phyloP scores from a whole-genome alignment of 2,888 invertebrate genomes.

The Yponomeuta sedellus region DNA sequence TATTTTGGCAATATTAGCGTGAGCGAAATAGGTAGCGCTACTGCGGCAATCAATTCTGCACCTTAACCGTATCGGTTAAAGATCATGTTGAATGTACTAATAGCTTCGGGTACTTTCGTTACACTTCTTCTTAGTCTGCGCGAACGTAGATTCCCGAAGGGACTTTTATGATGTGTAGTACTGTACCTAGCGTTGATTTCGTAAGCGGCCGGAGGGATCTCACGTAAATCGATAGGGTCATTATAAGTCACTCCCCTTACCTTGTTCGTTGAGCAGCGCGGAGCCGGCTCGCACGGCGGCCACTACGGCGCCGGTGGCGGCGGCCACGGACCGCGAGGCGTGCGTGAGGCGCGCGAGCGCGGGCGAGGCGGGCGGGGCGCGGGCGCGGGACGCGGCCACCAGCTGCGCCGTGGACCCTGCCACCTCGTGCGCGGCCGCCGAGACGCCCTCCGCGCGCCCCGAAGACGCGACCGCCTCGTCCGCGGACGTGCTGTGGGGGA shows the following conservation, averaged over 20 bases:
- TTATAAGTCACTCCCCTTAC: constrained; percentile 43
- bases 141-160: too few relatives aligned
- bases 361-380: constrained; percentile 89
- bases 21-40: too few relatives aligned
- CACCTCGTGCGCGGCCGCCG: constrained; percentile 97
- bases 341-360: constrained; percentile 86
- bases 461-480: constrained; percentile 91
- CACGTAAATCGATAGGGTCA: too few relatives aligned
- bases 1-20: too few relatives aligned
- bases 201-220: too few relatives aligned
- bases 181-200: too few relatives aligned
- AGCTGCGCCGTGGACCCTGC: constrained; percentile 97
- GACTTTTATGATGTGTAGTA: too few relatives aligned
- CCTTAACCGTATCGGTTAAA: too few relatives aligned
- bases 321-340: constrained; percentile 81
- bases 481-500: constrained; percentile 84
- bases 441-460: constrained; percentile 93
- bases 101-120: too few relatives aligned
- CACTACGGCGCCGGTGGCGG: constrained; percentile 89
- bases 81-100: too few relatives aligned
- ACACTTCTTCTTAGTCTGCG: too few relatives aligned
- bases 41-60: too few relatives aligned
- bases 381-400: constrained; percentile 97
- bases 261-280: constrained; percentile 86
- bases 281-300: constrained; percentile 86